phyloP scores from a whole-genome alignment of 2,888 invertebrate genomes.

The Steinernema scapterisci region DNA sequence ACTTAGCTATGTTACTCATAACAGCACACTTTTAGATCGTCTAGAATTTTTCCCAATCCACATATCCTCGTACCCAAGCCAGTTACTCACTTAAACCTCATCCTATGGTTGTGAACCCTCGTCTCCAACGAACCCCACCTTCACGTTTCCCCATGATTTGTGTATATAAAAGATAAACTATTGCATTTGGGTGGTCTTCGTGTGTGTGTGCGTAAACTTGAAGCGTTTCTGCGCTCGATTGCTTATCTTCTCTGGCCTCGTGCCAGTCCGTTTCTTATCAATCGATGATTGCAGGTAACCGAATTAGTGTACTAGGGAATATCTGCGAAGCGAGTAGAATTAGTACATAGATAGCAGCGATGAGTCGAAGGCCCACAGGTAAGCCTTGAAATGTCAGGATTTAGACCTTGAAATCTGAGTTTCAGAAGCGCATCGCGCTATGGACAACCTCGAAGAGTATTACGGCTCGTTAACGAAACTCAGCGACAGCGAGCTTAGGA shows the following conservation, averaged over 20 bases:
- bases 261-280: slow-evolving; percentile 17
- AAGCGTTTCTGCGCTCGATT: slow-evolving; percentile 10
- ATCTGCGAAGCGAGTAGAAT: not conserved
- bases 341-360: not conserved
- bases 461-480: slow-evolving; percentile 90
- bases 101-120: not conserved
- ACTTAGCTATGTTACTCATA: not conserved
- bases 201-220: not conserved
- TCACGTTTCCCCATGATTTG: slow-evolving; percentile 16
- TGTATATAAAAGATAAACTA: slow-evolving; percentile 27
- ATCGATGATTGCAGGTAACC: slow-evolving; percentile 6
- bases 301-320: slow-evolving; percentile 5
- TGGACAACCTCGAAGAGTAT: slow-evolving; percentile 97
- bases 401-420: not conserved
- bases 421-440: slow-evolving; percentile 90
- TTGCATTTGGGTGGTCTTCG: not conserved
- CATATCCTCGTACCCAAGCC: not conserved
- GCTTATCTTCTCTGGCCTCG: not conserved
- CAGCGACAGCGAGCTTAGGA: slow-evolving; percentile 87
- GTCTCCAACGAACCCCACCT: not conserved
- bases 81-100: not conserved
- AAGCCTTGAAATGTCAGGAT: not conserved
- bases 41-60: not conserved
- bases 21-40: slow-evolving; percentile 8
- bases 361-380: slow-evolving; percentile 20